Evolutionary conservation across 2,113 vertebrate species (phyloP).

Genomic region (Hippopotamus amphibius): DNA sequence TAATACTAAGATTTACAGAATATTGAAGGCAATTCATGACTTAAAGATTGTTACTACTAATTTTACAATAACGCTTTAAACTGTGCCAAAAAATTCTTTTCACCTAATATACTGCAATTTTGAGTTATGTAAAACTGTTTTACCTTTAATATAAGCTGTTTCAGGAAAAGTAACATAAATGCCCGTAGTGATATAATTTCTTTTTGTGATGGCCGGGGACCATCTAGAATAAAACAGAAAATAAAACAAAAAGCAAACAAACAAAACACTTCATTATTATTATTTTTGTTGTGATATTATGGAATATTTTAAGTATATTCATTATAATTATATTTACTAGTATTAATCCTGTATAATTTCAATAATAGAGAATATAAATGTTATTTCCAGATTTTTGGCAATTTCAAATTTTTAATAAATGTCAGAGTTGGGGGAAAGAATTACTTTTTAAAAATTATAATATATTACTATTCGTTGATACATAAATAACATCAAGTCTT

Average conservation of each 20-base stretch:
- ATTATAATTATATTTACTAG: not conserved
- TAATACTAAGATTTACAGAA: not conserved
- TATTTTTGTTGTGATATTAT: not conserved
- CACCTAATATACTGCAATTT: not conserved
- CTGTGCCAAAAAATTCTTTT: not conserved
- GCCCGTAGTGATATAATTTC: constrained; percentile 96
- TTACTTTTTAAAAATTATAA: not conserved
- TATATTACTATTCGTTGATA: not conserved
- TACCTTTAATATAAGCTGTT: constrained; percentile 99
- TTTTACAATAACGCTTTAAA: constrained; percentile 27
- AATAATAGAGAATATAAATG: not conserved
- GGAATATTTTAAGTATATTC: not conserved
- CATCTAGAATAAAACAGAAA: constrained; percentile 90
- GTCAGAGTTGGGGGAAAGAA: not conserved
- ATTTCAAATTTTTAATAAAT: constrained; percentile 5
- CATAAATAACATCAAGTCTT: not conserved
- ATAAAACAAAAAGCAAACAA: not conserved
- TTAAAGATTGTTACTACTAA: not conserved
- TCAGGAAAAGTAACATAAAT: constrained; percentile 98
- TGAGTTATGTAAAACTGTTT: constrained; percentile 58
- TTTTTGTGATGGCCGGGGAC: constrained; percentile 96
- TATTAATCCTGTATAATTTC: not conserved
- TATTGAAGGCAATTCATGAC: constrained; percentile 24
- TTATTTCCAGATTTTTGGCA: not conserved
- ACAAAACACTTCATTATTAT: not conserved